Conservation (phyloP, 1,140 invertebrate species). For the Cyclargus thomasi region DNA sequence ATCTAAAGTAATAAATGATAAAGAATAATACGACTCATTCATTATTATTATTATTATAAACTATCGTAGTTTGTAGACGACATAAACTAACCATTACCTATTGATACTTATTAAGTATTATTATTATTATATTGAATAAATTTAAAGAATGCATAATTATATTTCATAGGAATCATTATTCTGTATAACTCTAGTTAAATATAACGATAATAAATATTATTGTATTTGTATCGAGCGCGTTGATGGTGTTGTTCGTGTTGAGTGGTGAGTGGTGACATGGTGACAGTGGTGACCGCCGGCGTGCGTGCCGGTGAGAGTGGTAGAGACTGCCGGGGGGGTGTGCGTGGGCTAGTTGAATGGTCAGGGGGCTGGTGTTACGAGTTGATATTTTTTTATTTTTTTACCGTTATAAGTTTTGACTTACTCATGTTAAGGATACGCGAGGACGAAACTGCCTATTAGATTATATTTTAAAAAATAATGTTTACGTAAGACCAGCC, state of each 20-base stretch:
- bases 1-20: constrained; percentile 69
- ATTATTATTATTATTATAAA: constrained; percentile 68
- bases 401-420: constrained; percentile 75
- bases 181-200: constrained; percentile 77
- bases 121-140: constrained; percentile 73
- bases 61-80: constrained; percentile 71
- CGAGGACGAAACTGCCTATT: constrained; percentile 71
- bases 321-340: constrained; percentile 4
- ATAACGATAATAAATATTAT: constrained; percentile 74
- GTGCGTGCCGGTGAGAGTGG: neutral
- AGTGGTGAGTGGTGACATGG: neutral
- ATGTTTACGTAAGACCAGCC: constrained; percentile 68
- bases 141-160: constrained; percentile 76
- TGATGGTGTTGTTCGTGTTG: constrained; percentile 54
- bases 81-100: constrained; percentile 73
- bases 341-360: neutral
- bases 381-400: constrained; percentile 76
- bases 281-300: neutral
- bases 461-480: constrained; percentile 76
- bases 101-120: constrained; percentile 75
- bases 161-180: constrained; percentile 78
- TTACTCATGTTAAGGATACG: constrained; percentile 66
- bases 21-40: constrained; percentile 72
- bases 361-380: constrained; percentile 66
- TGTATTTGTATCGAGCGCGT: constrained; percentile 66